Percentiles rank a stretch among this genome's conserved stretches.
phyloP scores from a whole-genome alignment of 2,888 invertebrate species.

The Leistus spinibarbis region DNA sequence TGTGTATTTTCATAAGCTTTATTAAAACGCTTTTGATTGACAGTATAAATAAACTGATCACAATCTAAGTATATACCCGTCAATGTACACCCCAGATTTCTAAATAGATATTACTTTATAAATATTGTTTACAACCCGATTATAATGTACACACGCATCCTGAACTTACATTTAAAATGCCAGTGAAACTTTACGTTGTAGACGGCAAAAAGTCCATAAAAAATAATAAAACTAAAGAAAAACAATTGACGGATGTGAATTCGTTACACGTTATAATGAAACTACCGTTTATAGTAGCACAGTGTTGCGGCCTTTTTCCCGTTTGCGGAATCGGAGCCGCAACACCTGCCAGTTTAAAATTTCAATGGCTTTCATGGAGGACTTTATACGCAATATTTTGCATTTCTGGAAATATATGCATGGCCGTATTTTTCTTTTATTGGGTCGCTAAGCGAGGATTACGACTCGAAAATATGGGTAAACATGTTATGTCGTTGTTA shows the following conservation, averaged over 20 bases:
- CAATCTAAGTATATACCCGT: not conserved
- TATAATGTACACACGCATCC: not conserved
- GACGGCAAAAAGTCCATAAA: slow-evolving; percentile 8
- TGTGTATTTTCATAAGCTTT: not conserved
- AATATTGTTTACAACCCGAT: not conserved
- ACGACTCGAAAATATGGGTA: slow-evolving; percentile 23
- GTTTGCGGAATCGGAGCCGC: slow-evolving; percentile 36
- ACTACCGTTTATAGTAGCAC: slow-evolving; percentile 40
- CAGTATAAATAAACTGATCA: not conserved
- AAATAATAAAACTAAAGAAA: slow-evolving; percentile 10
- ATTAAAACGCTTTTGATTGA: not conserved
- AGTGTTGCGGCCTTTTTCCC: slow-evolving; percentile 42
- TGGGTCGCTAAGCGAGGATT: slow-evolving; percentile 24
- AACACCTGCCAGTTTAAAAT: slow-evolving; percentile 25
- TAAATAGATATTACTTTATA: not conserved
- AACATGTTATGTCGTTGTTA: no score
- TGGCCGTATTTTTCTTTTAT: slow-evolving; percentile 31
- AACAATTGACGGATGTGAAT: not conserved
- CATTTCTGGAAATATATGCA: slow-evolving; percentile 22
- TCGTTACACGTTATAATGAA: slow-evolving; percentile 23
- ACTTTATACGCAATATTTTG: slow-evolving; percentile 25
- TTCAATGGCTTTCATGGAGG: slow-evolving; percentile 38
- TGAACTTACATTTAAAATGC: not conserved
- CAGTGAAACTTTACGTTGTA: slow-evolving; percentile 12
- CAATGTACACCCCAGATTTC: not conserved